A percentile compares a stretch with the other conserved stretches of the same genome.
Evolutionary conservation across 2,797 vertebrate species (phyloP).

Genomic region (Agapornis canus): DNA sequence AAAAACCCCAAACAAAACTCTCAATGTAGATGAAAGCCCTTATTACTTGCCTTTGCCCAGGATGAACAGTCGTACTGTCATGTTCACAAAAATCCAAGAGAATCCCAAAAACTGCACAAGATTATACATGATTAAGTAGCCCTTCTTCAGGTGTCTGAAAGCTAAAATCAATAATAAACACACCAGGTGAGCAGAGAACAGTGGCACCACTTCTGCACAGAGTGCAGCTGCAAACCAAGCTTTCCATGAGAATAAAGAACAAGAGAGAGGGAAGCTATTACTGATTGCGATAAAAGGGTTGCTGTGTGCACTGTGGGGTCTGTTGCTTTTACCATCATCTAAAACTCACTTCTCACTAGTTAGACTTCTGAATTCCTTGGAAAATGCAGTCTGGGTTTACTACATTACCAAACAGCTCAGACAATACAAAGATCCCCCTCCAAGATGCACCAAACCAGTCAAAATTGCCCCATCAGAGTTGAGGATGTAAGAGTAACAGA

Average conservation of each 20-base stretch:
- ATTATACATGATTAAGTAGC: conserved; percentile 91
- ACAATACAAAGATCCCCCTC: background rate
- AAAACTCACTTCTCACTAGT: background rate
- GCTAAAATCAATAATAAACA: conserved; percentile 59
- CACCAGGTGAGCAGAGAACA: background rate
- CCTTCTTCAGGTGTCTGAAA: conserved; percentile 86
- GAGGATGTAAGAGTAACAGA: rapidly evolving
- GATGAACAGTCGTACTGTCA: conserved; percentile 92
- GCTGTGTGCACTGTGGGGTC: background rate
- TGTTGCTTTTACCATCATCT: background rate
- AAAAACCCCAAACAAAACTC: background rate
- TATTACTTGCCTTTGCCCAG: conserved; percentile 87
- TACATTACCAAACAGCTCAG: background rate
- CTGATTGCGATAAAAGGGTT: background rate
- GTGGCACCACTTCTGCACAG: background rate
- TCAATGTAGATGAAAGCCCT: background rate
- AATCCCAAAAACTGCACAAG: conserved; percentile 96
- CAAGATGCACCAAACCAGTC: background rate
- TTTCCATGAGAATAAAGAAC: background rate
- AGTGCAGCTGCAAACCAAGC: background rate
- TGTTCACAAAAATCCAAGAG: conserved; percentile 97
- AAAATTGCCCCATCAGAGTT: background rate
- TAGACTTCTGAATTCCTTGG: background rate
- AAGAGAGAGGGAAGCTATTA: background rate
- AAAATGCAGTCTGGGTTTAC: background rate